Evolutionary conservation across 1,140 invertebrate species (phyloP).

Genomic region (Drosophila nebulosa): DNA sequence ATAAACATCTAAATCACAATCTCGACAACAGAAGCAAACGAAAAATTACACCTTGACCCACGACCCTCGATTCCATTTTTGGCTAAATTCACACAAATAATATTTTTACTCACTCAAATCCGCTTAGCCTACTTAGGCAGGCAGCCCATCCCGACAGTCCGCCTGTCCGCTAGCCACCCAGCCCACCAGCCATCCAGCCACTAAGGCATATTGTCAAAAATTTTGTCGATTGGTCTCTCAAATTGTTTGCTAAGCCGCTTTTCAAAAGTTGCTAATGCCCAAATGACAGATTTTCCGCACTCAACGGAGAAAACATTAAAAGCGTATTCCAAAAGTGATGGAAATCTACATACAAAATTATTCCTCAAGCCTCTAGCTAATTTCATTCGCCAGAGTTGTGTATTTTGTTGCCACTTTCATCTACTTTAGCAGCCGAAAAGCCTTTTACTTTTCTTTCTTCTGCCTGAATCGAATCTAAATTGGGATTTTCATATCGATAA

Average conservation of each 20-base stretch:
- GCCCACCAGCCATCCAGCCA: no score
- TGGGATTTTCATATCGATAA: not conserved
- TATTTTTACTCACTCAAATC: not conserved
- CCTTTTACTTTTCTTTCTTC: not conserved
- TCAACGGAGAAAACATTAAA: slow-evolving; percentile 17
- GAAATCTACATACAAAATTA: not conserved
- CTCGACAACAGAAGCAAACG: not conserved
- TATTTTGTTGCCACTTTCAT: not conserved
- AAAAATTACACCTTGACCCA: not conserved
- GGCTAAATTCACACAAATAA: not conserved
- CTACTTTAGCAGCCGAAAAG: not conserved
- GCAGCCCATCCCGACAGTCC: no score
- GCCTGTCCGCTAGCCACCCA: no score
- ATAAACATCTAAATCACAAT: not conserved
- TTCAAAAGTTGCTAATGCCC: slow-evolving; percentile 52
- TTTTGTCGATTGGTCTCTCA: slow-evolving; percentile 31
- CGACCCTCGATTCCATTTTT: not conserved
- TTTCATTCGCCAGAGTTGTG: not conserved
- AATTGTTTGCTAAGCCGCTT: slow-evolving; percentile 62
- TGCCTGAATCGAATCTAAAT: not conserved
- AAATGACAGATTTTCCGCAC: slow-evolving; percentile 44
- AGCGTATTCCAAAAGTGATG: not conserved
- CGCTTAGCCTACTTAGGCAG: not conserved
- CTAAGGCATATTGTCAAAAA: not conserved
- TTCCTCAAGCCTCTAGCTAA: not conserved